Percentiles rank a stretch among this genome's conserved stretches.
phyloP scores from a whole-genome alignment of 2,113 vertebrate species.

The Calonectris borealis region DNA sequence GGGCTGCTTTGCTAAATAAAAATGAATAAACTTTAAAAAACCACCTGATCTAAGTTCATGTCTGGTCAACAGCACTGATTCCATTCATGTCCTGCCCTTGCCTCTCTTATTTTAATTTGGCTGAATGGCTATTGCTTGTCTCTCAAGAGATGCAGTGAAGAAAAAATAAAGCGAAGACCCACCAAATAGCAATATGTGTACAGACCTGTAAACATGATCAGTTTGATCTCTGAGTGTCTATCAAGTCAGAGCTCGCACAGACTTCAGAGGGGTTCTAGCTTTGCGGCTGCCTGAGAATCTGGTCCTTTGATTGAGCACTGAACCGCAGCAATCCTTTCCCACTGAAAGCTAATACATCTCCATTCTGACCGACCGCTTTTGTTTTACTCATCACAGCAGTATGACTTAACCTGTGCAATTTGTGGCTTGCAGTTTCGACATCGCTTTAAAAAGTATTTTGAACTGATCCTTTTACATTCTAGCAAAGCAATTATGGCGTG shows the following conservation, averaged over 20 bases:
- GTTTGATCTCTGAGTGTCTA: neutral
- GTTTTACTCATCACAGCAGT: neutral
- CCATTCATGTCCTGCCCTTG: neutral
- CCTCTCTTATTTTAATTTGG: neutral
- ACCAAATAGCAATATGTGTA: neutral
- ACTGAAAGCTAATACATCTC: neutral
- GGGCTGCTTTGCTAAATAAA: neutral
- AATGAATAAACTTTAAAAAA: neutral
- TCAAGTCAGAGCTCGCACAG: neutral
- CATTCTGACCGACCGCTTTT: neutral
- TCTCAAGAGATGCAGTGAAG: neutral
- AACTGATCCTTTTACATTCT: neutral
- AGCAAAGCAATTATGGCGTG: neutral
- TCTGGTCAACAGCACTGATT: neutral
- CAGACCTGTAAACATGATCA: neutral
- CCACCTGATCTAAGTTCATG: neutral
- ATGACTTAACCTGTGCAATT: neutral
- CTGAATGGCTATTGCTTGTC: neutral
- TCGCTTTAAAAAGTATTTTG: neutral
- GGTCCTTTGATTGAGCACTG: neutral
- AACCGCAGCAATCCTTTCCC: neutral
- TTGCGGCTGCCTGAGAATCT: neutral
- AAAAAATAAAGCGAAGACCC: neutral
- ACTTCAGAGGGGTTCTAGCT: neutral
- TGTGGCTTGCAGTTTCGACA: neutral